Conservation (phyloP, 2,113 vertebrate genomes). For the Caranx melampygus region DNA sequence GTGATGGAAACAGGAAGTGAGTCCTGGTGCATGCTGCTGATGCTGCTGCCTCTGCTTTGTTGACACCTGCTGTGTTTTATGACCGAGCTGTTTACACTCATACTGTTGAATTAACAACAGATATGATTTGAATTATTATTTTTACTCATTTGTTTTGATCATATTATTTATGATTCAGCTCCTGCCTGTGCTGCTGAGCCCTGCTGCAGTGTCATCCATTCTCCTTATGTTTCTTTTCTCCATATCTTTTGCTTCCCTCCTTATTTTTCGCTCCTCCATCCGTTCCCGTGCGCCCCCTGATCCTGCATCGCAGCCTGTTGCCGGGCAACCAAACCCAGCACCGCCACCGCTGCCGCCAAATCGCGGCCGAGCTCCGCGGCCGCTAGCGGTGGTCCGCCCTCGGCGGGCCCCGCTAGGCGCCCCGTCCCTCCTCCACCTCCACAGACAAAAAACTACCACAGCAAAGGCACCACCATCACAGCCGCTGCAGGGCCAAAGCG, state of each 20-base stretch:
- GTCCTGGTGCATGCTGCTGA: conserved; percentile 35
- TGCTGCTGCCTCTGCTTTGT: conserved; percentile 37
- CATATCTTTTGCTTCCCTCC: conserved; percentile 53
- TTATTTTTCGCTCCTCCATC: conserved; percentile 69
- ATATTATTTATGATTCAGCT: conserved; percentile 45
- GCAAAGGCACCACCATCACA: conserved; percentile 79
- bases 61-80: neutral
- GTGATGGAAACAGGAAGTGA: neutral
- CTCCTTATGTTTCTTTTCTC: conserved; percentile 62
- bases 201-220: conserved; percentile 62
- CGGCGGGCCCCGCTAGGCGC: conserved; percentile 80
- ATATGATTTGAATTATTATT: conserved; percentile 2
- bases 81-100: neutral
- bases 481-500: conserved; percentile 75
- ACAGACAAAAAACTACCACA: conserved; percentile 85
- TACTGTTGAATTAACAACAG: neutral
- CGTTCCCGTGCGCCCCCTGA: conserved; percentile 59
- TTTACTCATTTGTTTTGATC: conserved; percentile 1
- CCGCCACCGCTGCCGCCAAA: conserved; percentile 79
- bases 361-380: conserved; percentile 76
- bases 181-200: conserved; percentile 60
- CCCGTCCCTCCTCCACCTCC: conserved; percentile 74
- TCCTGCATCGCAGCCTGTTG: conserved; percentile 81
- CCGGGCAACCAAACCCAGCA: conserved; percentile 81
- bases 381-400: conserved; percentile 52